Base-by-base conservation (phyloP, 2,888 invertebrate species). In the Agrilus mali region DNA sequence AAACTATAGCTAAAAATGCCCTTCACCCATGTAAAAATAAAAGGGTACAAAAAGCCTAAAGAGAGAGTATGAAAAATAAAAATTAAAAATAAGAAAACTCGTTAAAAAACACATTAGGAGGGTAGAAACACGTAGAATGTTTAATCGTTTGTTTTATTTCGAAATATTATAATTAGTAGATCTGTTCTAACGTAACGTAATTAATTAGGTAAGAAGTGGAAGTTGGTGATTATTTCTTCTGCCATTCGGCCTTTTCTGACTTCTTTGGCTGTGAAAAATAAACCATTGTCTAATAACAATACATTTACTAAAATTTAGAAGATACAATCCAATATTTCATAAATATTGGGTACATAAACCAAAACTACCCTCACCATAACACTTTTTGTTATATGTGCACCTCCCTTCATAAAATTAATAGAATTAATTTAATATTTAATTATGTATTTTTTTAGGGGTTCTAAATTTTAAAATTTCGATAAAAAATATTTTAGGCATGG, bases 251-350 rank as follows among this genome's bases (percentile, higher is more conserved):
- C 59, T 67, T 67, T 76, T 82, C 82, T 64, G 80, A 77, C 66
- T 82, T 82, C 78, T 82, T 82, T 61, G 80, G 77, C 82, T 83
- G 82, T 74, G 66, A 60, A 67, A 63, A 60, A 61, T 48, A 62
- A 61, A 58, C 50, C 40, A 47, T 43, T 51, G 48, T 47, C 51
- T 49, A 53, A 53, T 44, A 45, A 46, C 42, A 43, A 35, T 44
- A 34, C 38, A 37, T 33, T 27, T 10, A 27, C 27, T 27, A 27
- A 10, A 27, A 27, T 27, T 27, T 10, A 10, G 10, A 27, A 27
- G 27, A 27, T 27, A 27, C 27, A 27, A 27, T 27, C 27, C 27
- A 10, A 4, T 10, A 2, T 10, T 20, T 6, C 7, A 2, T 20
- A 20, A 20, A 20, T 17, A 17, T 17, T 17, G n/a, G n/a, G n/a